These are phyloP conservation scores for Eretmocerus hayati DNA, from an alignment of 2,888 invertebrate genomes.

Conservation along the genomic window DNA sequence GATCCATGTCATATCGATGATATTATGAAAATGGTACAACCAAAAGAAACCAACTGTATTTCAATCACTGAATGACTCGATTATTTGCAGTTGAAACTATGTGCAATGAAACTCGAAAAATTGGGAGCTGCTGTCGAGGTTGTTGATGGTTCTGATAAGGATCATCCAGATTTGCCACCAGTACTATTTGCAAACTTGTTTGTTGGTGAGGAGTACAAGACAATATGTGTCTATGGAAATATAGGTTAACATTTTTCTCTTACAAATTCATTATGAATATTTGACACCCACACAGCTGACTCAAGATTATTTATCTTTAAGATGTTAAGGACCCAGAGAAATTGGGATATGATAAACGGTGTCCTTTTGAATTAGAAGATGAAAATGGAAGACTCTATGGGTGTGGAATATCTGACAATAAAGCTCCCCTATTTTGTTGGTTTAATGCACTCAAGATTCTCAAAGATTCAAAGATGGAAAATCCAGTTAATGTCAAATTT, in stretches of 20 bases:
- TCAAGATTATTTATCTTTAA: constrained; percentile 4
- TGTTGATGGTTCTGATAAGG: constrained; percentile 20
- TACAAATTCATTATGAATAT: neutral
- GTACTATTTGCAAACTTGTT: constrained; percentile 28
- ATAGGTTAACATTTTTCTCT: constrained; percentile 22
- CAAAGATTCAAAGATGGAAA: constrained; percentile 19
- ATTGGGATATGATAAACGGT: neutral
- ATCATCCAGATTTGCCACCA: constrained; percentile 21
- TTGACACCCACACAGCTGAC: too few relatives aligned
- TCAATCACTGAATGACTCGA: neutral
- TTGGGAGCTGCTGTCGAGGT: constrained; percentile 25
- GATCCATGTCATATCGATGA: constrained; percentile 20
- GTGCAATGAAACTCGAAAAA: constrained; percentile 23
- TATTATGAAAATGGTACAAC: constrained; percentile 26
- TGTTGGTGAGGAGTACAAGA: constrained; percentile 24
- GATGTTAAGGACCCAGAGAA: constrained; percentile 16
- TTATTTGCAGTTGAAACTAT: constrained; percentile 24
- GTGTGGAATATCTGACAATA: constrained; percentile 25
- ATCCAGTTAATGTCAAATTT: constrained; percentile 30
- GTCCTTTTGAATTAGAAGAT: constrained; percentile 21
- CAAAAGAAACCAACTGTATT: neutral
- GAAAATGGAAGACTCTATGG: constrained; percentile 25
- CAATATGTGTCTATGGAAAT: constrained; percentile 29
- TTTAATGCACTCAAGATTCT: constrained; percentile 28
- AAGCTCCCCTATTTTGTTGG: constrained; percentile 29